A percentile compares a stretch with the other conserved stretches of the same genome.
These are phyloP conservation scores for Pomacea canaliculata DNA, from an alignment of 2,888 invertebrate genomes.

Conservation along the genomic window DNA sequence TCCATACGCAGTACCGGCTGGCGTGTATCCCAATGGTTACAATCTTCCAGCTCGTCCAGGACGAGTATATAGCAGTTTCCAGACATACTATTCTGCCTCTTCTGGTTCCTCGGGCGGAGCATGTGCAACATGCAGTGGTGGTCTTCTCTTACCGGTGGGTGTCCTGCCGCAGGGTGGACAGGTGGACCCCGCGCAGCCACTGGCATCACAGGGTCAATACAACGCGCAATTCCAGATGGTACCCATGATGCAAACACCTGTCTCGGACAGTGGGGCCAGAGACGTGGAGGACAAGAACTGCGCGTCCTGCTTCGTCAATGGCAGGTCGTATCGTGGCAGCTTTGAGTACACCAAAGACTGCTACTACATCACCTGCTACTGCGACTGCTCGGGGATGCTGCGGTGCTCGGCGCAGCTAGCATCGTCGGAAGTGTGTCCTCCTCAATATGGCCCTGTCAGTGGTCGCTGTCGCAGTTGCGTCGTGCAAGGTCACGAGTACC, in stretches of 20 bases:
- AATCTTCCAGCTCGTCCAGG: conserved; percentile 5
- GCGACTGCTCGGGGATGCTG: conserved; percentile 51
- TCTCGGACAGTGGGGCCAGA: background rate
- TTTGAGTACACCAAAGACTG: conserved; percentile 47
- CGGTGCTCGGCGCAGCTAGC: conserved; percentile 40
- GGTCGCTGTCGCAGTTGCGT: conserved; percentile 45
- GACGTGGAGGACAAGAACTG: conserved; percentile 23
- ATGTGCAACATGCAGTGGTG: conserved; percentile 2
- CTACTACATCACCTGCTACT: conserved; percentile 47
- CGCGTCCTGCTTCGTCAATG: conserved; percentile 38
- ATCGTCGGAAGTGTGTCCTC: conserved; percentile 17
- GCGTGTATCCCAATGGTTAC: conserved; percentile 7
- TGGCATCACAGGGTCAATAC: background rate
- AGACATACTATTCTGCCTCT: background rate
- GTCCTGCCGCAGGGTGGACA: background rate
- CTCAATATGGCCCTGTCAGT: conserved; percentile 23
- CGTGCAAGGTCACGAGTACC: conserved; percentile 43
- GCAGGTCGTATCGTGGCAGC: conserved; percentile 32
- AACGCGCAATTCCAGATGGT: conserved; percentile 1
- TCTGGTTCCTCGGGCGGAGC: background rate
- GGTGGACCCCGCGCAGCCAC: background rate
- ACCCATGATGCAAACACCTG: background rate
- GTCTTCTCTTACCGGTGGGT: background rate
- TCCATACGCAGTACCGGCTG: conserved; percentile 1
- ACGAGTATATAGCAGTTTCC: conserved; percentile 10